Base-by-base conservation (phyloP, 2,113 vertebrate genomes). In the Camelus bactrianus region DNA sequence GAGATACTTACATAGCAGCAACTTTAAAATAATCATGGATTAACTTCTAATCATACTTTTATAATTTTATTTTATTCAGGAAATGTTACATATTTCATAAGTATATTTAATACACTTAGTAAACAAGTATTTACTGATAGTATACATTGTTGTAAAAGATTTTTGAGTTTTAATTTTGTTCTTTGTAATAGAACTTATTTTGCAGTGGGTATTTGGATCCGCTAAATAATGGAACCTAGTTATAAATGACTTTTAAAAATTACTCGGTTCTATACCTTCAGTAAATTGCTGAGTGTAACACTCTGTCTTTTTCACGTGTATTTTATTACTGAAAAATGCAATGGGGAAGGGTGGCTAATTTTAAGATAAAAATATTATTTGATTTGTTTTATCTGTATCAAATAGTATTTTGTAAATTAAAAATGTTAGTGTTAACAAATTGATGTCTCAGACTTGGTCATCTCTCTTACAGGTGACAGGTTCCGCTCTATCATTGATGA, bases 401-500 rank as follows among this genome's bases (percentile, higher is more conserved):
- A 46, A 54, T 12, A 7, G 9, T 77, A 26, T 93, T 96, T 72
- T 60, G 67, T 79, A 91, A 48, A 77, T 92, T 76, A 75, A 64
- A 93, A 69, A 14, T 54, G 4, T 62, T 82, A 32, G 20, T 91
- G 26, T 73, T 89, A 77, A 62, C 67, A 93, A 54, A 54, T 48
- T 58, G 22, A 19, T 56, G 38, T 72, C 38, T 96, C n/a, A 90
- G 62, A 85, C n/a, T 46, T 56, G 46, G 42, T 24, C 50, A 2
- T 95, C 86, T 97, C 75, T 98, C 17, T 89, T 98, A 12, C 46
- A 99, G 99, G 98, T 75, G 99, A 99, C 97, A 98, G 99, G 85
- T 99, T 99, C 97, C 99, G 99, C 69, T 99, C 99, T 15, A 99
- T 99, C 84, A 99, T 99, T 81, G 99, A 99, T 2, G 99, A 99